Evolutionary conservation across 1,140 invertebrate species (phyloP).

Genomic region (Ditylenchus dipsaci): DNA sequence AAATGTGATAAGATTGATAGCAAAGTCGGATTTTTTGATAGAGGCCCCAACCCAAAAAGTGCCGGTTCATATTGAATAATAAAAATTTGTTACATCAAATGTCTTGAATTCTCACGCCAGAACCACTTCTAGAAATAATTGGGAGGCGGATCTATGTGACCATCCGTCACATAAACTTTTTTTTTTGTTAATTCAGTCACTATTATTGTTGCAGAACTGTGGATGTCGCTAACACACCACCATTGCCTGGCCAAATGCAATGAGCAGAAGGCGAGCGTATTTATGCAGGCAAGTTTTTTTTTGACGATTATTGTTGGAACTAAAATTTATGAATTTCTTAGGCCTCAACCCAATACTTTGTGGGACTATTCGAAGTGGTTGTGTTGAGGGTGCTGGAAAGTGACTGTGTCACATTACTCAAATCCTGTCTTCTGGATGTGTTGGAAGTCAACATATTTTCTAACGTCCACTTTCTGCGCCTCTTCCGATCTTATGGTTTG

Average conservation of each 20-base stretch:
- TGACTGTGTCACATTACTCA: constrained; percentile 5
- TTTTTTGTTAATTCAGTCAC: background rate
- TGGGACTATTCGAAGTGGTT: constrained; percentile 16
- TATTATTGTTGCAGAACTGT: constrained; percentile 1
- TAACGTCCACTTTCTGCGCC: background rate
- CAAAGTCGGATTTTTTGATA: too few species aligned
- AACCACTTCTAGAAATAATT: too few species aligned
- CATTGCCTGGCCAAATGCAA: background rate
- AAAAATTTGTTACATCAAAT: too few species aligned
- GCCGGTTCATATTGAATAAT: too few species aligned
- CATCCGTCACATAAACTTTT: too few species aligned
- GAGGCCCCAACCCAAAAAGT: too few species aligned
- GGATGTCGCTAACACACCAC: background rate
- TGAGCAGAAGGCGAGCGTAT: constrained; percentile 16
- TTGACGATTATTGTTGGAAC: too few species aligned
- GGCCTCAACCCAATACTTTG: constrained; percentile 20
- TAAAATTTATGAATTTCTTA: too few species aligned
- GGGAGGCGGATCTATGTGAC: too few species aligned
- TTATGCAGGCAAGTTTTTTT: background rate
- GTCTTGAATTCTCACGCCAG: too few species aligned
- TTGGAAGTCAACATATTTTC: background rate
- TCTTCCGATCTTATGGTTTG: constrained; percentile 1
- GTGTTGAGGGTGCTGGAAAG: constrained; percentile 14
- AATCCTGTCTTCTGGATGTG: constrained; percentile 21
- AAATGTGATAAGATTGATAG: too few species aligned